Percentiles rank a stretch among this genome's conserved stretches.
phyloP scores from a whole-genome alignment of 2,888 invertebrate species.

The Diloba caeruleocephala region DNA sequence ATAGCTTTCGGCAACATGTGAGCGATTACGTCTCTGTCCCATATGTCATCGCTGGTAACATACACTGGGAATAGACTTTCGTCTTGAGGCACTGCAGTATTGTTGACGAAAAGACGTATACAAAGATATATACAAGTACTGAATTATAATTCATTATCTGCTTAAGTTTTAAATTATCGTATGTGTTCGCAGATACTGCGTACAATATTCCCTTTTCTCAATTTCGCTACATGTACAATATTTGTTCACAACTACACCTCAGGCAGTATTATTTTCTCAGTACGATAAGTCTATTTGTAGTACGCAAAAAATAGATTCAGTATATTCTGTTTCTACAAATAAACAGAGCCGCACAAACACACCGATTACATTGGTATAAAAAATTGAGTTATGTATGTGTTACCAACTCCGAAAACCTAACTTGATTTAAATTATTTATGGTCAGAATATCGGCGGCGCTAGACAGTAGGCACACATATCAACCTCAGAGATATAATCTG shows the following conservation, averaged over 20 bases:
- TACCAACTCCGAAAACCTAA: not conserved
- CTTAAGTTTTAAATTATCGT: no score
- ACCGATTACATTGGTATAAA: not conserved
- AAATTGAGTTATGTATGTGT: not conserved
- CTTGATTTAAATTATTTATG: constrained; percentile 22
- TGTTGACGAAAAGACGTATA: no score
- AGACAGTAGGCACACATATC: constrained; percentile 23
- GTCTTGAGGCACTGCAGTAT: no score
- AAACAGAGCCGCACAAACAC: not conserved
- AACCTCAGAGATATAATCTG: constrained; percentile 50
- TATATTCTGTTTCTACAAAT: not conserved
- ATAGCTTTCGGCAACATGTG: no score
- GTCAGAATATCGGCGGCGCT: not conserved
- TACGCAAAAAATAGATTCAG: not conserved
- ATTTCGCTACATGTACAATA: no score
- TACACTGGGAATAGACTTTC: no score
- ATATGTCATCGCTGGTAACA: no score
- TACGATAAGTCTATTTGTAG: constrained; percentile 11
- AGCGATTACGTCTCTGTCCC: no score
- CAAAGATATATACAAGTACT: no score
- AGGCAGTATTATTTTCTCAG: not conserved
- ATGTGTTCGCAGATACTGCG: no score
- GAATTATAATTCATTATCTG: no score
- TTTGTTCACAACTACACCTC: constrained; percentile 14
- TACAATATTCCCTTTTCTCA: no score